Evolutionary conservation across 2,797 vertebrate genomes (phyloP).

Genomic region (Anguilla marmorata): DNA sequence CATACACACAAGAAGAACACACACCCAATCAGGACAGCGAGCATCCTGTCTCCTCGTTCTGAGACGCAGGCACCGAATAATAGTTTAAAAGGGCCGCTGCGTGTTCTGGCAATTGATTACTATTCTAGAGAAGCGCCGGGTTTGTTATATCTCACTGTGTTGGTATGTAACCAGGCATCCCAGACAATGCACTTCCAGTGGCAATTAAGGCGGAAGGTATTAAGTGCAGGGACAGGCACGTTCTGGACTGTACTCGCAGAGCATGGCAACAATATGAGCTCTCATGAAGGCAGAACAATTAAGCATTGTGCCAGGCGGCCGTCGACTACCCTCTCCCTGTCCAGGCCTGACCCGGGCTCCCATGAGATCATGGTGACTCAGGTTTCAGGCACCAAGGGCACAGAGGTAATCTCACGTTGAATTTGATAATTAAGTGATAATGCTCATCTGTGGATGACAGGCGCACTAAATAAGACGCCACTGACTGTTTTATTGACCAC

Average conservation of each 20-base stretch:
- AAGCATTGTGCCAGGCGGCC: background rate
- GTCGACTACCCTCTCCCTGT: background rate
- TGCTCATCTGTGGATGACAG: background rate
- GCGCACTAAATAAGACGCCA: background rate
- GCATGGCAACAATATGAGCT: background rate
- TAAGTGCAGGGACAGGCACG: background rate
- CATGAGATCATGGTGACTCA: background rate
- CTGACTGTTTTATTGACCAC: background rate
- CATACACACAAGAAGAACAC: background rate
- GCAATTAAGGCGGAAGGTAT: background rate
- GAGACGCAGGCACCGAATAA: background rate
- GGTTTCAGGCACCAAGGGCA: background rate
- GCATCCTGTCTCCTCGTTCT: background rate
- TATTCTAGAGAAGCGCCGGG: background rate
- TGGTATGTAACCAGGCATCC: background rate
- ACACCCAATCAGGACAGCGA: background rate
- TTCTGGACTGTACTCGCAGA: background rate
- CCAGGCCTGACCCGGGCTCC: background rate
- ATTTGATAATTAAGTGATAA: background rate
- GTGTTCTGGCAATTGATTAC: background rate
- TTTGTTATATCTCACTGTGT: background rate
- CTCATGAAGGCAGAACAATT: background rate
- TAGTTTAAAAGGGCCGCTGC: background rate
- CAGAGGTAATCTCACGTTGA: background rate
- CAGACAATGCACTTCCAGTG: background rate